These are phyloP conservation scores for Eupristina koningsbergeri DNA, from an alignment of 1,140 invertebrate genomes.

Conservation along the genomic window DNA sequence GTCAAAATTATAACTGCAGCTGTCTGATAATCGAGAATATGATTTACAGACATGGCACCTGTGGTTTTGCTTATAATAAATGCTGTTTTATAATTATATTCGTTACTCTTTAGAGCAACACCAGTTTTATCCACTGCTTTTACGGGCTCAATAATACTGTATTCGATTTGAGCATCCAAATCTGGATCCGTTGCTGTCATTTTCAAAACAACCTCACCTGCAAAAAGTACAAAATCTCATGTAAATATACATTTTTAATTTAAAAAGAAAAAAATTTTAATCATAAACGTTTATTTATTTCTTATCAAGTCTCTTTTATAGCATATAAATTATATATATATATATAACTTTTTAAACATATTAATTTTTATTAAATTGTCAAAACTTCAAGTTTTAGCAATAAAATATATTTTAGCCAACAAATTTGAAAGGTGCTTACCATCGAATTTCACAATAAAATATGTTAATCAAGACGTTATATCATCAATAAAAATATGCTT, in stretches of 20 bases:
- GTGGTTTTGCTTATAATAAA: slow-evolving; percentile 81
- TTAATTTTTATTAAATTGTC: too few relatives aligned
- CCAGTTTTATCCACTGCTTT: slow-evolving; percentile 84
- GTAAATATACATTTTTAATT: not conserved
- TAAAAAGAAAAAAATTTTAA: not conserved
- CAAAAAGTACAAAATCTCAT: slow-evolving; percentile 21
- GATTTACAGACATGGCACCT: slow-evolving; percentile 82
- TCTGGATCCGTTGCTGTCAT: slow-evolving; percentile 82
- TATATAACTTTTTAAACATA: too few relatives aligned
- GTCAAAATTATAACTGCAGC: slow-evolving; percentile 86
- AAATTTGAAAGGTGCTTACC: too few relatives aligned
- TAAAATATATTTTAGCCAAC: too few relatives aligned
- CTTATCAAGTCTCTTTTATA: too few relatives aligned
- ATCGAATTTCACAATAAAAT: too few relatives aligned
- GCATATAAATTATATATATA: too few relatives aligned
- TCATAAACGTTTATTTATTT: too few relatives aligned
- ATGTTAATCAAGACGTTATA: too few relatives aligned
- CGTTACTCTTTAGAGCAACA: slow-evolving; percentile 77
- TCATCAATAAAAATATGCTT: too few relatives aligned
- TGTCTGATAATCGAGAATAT: slow-evolving; percentile 83
- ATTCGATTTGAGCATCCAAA: slow-evolving; percentile 79
- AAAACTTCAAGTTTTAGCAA: too few relatives aligned
- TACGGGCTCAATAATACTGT: slow-evolving; percentile 80
- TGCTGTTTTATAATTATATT: slow-evolving; percentile 79
- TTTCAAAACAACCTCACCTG: slow-evolving; percentile 76